Evolutionary conservation across 1,140 invertebrate species (phyloP).

Genomic region (Yoshiicerus persimilis): DNA sequence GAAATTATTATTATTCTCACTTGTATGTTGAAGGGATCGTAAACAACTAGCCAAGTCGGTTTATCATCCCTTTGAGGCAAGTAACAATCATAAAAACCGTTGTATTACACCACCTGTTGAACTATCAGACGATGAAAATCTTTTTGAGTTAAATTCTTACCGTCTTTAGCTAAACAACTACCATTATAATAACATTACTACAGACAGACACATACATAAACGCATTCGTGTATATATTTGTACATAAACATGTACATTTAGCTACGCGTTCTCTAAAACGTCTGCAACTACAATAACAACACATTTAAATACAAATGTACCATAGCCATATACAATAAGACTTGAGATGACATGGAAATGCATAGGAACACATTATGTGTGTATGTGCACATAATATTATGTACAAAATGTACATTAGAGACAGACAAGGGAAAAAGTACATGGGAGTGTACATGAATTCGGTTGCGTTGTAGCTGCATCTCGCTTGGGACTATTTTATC

Average conservation of each 20-base stretch:
- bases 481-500: neutral
- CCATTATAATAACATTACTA: neutral
- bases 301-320: neutral
- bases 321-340: neutral
- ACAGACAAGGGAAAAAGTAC: neutral
- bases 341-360: no score
- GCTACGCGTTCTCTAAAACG: neutral
- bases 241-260: neutral
- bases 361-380: no score
- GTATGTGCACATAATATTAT: no score
- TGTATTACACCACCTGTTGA: constrained; percentile 16
- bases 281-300: neutral
- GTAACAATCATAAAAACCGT: constrained; percentile 13
- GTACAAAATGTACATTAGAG: no score
- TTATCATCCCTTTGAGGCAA: constrained; percentile 13
- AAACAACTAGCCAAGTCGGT: neutral
- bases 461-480: neutral
- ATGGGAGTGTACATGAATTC: neutral
- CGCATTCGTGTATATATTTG: neutral
- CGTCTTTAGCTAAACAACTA: neutral
- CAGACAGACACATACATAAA: neutral
- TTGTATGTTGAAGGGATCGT: neutral
- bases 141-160: constrained; percentile 7
- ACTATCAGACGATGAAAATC: neutral
- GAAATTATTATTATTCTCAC: neutral